Base-by-base conservation (phyloP, 2,113 vertebrate species). In the Silurus glanis region DNA sequence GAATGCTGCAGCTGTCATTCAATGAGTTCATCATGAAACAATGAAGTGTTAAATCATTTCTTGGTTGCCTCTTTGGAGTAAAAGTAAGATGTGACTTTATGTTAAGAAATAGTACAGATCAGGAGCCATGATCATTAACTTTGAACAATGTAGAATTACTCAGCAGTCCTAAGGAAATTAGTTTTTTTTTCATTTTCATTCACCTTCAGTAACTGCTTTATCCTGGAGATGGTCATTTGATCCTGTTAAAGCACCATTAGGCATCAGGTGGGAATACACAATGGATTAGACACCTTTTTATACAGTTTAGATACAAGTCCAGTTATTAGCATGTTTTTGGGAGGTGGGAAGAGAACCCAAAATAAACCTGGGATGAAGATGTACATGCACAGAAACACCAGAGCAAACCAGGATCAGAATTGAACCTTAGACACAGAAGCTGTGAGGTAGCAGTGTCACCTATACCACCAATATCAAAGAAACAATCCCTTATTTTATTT, bases 81-180 rank as follows among this genome's bases (percentile, higher is more conserved):
- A 82, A 81, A 25, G 47, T 64, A 82, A 82, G 28, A 19, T 62
- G 28, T 25, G 23, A 72, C 4, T 53, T 74, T 53, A 12, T 6
- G 9, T 64, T 62, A n/a, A 51, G 23, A 13, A 47, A 21, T 17
- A 47, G 9, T 17, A 21, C 14, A 61, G 17, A 61, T 10, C 17
- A 61, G 56, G 17, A 80, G 14, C 47, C 45, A 13, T 51, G 45
- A 83, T 28, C 17, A 58, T 51, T 21, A 19, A 7, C 14, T 69
- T 83, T 71, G 25, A 25, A 58, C 25, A 83, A n/a, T 83, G 58
- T 56, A 49, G 76, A 58, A 59, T 69, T 56, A 56, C 58, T 45
- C 25, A 23, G 82, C 16, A 28, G 23, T 51, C 45, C 45, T 51
- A 5, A 51, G 51, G 47, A 21, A 72, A 47, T 10, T 37, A 37